Percentiles rank a stretch among this genome's conserved stretches.
Evolutionary conservation across 2,113 vertebrate species (phyloP).

Genomic region (Anolis sagrei): DNA sequence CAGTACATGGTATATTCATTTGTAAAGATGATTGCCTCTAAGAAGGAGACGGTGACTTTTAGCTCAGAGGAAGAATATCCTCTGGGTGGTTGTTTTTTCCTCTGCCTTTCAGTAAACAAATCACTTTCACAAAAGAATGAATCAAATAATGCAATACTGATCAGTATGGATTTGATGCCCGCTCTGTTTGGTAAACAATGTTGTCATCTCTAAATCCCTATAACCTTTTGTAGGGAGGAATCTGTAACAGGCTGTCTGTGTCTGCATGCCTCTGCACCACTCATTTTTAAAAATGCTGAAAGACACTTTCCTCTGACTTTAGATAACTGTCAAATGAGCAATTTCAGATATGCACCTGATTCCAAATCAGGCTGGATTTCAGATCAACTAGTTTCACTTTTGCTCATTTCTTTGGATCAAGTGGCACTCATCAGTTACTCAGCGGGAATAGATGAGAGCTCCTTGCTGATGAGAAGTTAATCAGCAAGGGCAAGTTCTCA

Average conservation of each 20-base stretch:
- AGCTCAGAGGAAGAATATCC: neutral
- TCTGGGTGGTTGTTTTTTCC: neutral
- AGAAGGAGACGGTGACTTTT: neutral
- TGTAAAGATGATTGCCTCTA: neutral
- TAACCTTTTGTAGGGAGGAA: neutral
- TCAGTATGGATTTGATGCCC: neutral
- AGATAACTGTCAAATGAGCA: conserved; percentile 3
- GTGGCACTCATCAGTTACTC: neutral
- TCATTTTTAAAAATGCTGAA: neutral
- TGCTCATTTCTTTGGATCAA: neutral
- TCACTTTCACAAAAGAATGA: neutral
- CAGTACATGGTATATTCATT: neutral
- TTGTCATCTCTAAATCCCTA: neutral
- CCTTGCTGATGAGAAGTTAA: neutral
- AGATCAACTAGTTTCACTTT: neutral
- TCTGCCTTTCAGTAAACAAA: conserved; percentile 19
- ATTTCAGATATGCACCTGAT: neutral
- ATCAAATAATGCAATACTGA: neutral
- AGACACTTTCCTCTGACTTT: conserved; percentile 3
- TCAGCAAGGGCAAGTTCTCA: neutral
- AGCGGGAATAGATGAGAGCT: neutral
- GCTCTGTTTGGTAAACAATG: conserved; percentile 1
- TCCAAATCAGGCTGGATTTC: neutral
- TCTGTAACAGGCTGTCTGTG: neutral
- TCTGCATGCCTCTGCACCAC: neutral